phyloP scores from a whole-genome alignment of 2,888 invertebrate species.

The Lasioglossum malachurum region DNA sequence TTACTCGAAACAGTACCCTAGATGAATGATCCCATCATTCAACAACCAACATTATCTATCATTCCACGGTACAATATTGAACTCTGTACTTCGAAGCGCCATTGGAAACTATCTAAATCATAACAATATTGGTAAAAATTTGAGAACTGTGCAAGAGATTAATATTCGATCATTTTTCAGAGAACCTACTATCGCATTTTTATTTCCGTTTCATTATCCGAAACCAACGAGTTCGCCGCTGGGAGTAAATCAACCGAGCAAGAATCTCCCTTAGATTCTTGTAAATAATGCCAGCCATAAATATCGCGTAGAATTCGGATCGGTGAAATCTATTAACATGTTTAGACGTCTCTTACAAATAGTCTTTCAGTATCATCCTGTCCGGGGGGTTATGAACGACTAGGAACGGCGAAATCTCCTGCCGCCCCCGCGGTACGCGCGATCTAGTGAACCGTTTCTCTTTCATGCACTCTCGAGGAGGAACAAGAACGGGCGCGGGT shows the following conservation, averaged over 20 bases:
- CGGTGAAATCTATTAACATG: constrained; percentile 6
- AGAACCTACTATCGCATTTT: background rate
- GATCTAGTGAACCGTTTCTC: constrained; percentile 47
- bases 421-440: constrained; percentile 1
- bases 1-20: background rate
- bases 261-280: background rate
- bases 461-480: constrained; percentile 36
- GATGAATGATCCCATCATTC: background rate
- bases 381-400: constrained; percentile 14
- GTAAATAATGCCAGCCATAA: background rate
- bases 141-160: background rate
- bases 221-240: background rate
- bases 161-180: background rate
- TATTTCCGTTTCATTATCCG: background rate
- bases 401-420: constrained; percentile 33
- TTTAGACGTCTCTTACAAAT: constrained; percentile 8
- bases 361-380: constrained; percentile 9
- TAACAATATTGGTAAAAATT: too few species aligned
- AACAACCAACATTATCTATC: background rate
- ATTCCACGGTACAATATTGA: background rate
- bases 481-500: constrained; percentile 42
- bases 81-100: background rate
- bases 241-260: background rate
- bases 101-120: background rate
- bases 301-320: background rate